phyloP scores from a whole-genome alignment of 2,113 vertebrate species.

The Leucopternis melanops region DNA sequence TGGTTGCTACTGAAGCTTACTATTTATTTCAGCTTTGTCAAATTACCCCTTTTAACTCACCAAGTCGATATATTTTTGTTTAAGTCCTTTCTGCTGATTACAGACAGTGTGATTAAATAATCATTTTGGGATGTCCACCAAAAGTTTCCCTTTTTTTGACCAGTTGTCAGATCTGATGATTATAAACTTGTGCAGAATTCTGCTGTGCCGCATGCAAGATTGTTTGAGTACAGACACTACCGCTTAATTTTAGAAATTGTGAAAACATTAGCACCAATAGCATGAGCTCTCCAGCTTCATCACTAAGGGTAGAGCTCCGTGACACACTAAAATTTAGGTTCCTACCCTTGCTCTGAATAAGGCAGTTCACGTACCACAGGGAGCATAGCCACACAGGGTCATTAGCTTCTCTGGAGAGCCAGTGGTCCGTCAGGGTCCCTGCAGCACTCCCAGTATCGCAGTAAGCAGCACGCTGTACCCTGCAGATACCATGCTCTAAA shows the following conservation, averaged over 20 bases:
- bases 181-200: neutral
- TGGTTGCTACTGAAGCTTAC: neutral
- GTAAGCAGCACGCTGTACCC: neutral
- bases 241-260: neutral
- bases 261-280: neutral
- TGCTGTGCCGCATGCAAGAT: neutral
- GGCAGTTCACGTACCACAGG: neutral
- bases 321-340: neutral
- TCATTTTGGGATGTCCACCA: neutral
- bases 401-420: neutral
- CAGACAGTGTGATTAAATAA: neutral
- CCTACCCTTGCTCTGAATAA: neutral
- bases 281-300: neutral
- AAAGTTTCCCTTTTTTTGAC: neutral
- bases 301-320: neutral
- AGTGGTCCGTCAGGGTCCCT: neutral
- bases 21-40: neutral
- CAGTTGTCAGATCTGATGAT: neutral
- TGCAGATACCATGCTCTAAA: neutral
- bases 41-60: neutral
- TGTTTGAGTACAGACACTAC: neutral
- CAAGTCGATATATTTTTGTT: neutral
- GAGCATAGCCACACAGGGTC: neutral
- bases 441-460: neutral
- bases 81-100: neutral